Base-by-base conservation (phyloP, 2,888 invertebrate species). In the Cenopis cana region DNA sequence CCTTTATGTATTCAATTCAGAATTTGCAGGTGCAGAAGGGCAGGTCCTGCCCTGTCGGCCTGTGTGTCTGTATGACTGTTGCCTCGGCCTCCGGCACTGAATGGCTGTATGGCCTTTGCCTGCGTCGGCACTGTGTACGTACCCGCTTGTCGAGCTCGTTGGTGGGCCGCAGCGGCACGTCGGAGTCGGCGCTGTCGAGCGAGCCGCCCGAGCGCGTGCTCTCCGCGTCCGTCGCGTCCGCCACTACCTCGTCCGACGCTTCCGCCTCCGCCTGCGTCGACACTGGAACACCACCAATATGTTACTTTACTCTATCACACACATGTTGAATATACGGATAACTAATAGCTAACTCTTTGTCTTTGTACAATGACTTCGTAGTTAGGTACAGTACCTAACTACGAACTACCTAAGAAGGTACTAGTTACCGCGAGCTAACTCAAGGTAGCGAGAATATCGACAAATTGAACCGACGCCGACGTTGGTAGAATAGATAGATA, bases 131-230 rank as follows among this genome's bases (percentile, higher is more conserved):
- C 17, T 10, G 18, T 10, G 18, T 24, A 60, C 80, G 73, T 78
- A 88, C 88, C 78, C 89, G 87, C 78, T 95, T 95, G 85, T 97
- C 97, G 62, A 97, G 93, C 86, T 97, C 97, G 69, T 95, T 95
- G 74, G 95, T 94, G 41, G 94, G 94, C 71, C 89, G 88, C 76
- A 94, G 94, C 55, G 94, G 94, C 67, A 95, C 95, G 74, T 96
- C 96, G 1, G 95, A 95, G 86, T 96, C 96, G 46, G 95, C 95
- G 77, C 95, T 95, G 86, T 95, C 95, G 59, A 95, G 95, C 1
- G 90, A 89, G 38, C 82, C 90, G 24, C 85, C 91, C 0, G 92
- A 92, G 77, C 95, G 94, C 18, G 96, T 96, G 94, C 96, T 96
- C 84, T 96, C 96, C 60, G 96, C 96, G 82, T 96, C 96, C 29